These are phyloP conservation scores for Biston betularia DNA, from an alignment of 2,888 invertebrate species.

Conservation along the genomic window DNA sequence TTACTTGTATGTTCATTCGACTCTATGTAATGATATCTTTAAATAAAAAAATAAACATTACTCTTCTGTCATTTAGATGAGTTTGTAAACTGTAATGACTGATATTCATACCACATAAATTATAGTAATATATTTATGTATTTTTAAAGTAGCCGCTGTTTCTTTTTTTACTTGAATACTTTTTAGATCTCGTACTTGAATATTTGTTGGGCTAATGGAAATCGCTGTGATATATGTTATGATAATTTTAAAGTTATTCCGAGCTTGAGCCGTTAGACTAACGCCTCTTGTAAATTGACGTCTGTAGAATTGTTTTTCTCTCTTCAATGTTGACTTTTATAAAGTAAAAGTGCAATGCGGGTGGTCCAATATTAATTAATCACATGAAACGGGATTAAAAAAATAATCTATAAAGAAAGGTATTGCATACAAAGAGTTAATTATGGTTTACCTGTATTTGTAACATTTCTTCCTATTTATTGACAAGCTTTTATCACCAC, in stretches of 20 bases:
- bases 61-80: constrained; percentile 48
- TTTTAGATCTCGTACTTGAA: constrained; percentile 48
- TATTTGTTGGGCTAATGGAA: constrained; percentile 75
- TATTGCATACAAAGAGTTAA: not conserved
- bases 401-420: not conserved
- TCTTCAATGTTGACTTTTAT: constrained; percentile 61
- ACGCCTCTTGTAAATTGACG: constrained; percentile 64
- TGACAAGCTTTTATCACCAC: constrained; percentile 21
- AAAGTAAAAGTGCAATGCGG: constrained; percentile 57
- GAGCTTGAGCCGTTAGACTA: constrained; percentile 63
- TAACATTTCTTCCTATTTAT: constrained; percentile 7
- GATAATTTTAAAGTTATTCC: constrained; percentile 69
- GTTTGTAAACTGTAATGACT: constrained; percentile 54
- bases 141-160: constrained; percentile 49
- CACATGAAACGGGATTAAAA: not conserved
- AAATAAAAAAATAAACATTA: constrained; percentile 42
- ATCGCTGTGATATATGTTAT: constrained; percentile 85
- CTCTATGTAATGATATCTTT: constrained; percentile 41
- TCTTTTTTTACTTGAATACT: constrained; percentile 44
- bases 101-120: constrained; percentile 58
- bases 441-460: constrained; percentile 9
- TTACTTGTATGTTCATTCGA: constrained; percentile 46
- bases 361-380: constrained; percentile 68
- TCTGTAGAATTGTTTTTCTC: constrained; percentile 63
- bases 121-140: constrained; percentile 55